Base-by-base conservation (phyloP, 1,140 invertebrate species). In the Sipha flava region DNA sequence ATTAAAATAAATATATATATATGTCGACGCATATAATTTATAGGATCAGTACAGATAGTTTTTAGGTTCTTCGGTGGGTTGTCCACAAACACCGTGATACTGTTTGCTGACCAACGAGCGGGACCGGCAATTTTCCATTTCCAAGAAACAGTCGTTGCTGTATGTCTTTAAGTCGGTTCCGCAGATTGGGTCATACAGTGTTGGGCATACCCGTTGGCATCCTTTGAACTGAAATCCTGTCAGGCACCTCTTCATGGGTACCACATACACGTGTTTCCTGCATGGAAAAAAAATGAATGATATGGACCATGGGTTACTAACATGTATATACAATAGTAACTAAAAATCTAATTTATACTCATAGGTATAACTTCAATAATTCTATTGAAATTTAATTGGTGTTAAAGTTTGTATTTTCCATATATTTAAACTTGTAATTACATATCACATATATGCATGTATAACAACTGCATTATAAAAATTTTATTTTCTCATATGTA, bases 81-180 rank as follows among this genome's bases (percentile, higher is more conserved):
- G 88, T n/a, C 90, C 90, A 83, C 91, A 92, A 31, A 90, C 87
- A 2, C 91, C 91, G 83, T 91, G 88, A 82, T 91, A 88, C 80
- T 88, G 89, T 82, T 90, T 88, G 34, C 86, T 86, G 7, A 92
- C 90, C 70, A 89, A 84, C 80, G 88, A 90, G 87, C 92, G 89
- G 80, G 92, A 93, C 83, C 93, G 89, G 84, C 94, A 96, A 82
- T 93, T 95, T 86, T 95, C 93, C 84, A 95, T 92, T 84, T 94
- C 91, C 82, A 97, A 88, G 88, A 97, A 96, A 85, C 96, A 98
- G 82, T 92, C 91, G 85, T 97, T 97, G 82, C 92, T 91, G 88
- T 97, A 97, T 0, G 94, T 96, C 86, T 92, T 93, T 52, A 90
- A 90, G 84, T 98, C 94, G 1, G 91, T 92, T 23, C 93, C 95